Conservation (phyloP, 2,888 invertebrate genomes). For the Agonopterix subpropinquella region DNA sequence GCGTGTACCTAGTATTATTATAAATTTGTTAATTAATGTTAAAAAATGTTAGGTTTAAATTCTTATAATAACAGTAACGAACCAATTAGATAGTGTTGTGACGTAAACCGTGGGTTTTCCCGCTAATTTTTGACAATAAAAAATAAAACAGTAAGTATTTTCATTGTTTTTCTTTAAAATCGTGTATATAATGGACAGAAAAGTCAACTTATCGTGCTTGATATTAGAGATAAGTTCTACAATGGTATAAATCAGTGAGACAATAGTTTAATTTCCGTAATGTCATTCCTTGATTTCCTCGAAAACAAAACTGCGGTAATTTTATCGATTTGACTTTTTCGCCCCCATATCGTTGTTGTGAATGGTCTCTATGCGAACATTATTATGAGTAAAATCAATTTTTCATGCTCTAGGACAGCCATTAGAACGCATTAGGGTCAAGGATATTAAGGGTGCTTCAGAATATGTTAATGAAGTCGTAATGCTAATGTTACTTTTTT, state of each 20-base stretch:
- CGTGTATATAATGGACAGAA: not conserved
- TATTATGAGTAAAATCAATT: conserved; percentile 32
- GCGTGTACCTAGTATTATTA: conserved; percentile 40
- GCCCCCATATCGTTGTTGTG: conserved; percentile 45
- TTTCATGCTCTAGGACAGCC: conserved; percentile 9
- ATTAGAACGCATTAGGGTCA: conserved; percentile 9
- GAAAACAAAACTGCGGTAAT: conserved; percentile 74
- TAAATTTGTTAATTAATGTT: conserved; percentile 51
- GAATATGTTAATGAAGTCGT: too few relatives aligned
- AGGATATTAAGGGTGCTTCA: conserved; percentile 4
- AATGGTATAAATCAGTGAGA: too few relatives aligned
- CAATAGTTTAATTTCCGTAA: not conserved
- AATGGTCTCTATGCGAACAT: conserved; percentile 47
- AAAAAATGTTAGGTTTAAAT: conserved; percentile 58
- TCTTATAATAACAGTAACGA: conserved; percentile 43
- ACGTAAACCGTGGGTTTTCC: conserved; percentile 31
- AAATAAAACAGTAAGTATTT: conserved; percentile 42
- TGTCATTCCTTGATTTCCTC: conserved; percentile 28
- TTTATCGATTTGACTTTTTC: conserved; percentile 71
- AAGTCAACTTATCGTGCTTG: too few relatives aligned
- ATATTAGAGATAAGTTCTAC: too few relatives aligned
- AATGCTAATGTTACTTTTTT: not conserved
- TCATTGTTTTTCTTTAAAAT: conserved; percentile 32
- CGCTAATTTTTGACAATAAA: conserved; percentile 57
- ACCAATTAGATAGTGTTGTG: conserved; percentile 66